phyloP scores from a whole-genome alignment of 2,888 invertebrate species.

The Diabrotica balteata region DNA sequence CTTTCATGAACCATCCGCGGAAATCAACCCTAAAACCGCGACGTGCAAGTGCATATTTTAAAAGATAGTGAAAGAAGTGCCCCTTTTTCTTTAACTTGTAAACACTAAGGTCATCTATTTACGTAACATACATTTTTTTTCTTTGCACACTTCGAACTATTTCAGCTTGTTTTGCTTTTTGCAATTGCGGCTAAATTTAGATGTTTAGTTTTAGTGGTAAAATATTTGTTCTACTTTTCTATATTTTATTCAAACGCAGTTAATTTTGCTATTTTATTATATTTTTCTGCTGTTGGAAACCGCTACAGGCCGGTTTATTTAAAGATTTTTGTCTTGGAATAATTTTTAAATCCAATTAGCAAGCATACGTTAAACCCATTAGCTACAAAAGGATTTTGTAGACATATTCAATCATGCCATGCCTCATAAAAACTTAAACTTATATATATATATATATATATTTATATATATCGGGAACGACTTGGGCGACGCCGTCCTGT shows the following conservation, averaged over 20 bases:
- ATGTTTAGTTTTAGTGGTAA: not conserved
- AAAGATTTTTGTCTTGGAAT: no score
- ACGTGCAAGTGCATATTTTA: slow-evolving; percentile 1
- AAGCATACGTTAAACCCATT: no score
- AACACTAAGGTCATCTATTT: slow-evolving; percentile 16
- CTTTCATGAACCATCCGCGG: slow-evolving; percentile 15
- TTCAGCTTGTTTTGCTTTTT: slow-evolving; percentile 20
- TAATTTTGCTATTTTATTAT: no score
- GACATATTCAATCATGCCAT: no score
- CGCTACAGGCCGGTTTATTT: no score
- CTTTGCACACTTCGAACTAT: slow-evolving; percentile 21
- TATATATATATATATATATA: no score
- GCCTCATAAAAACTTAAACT: no score
- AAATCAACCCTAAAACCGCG: slow-evolving; percentile 16
- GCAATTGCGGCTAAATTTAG: slow-evolving; percentile 17
- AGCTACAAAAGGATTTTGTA: no score
- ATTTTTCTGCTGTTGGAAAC: no score
- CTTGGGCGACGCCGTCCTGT: no score
- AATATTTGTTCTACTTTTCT: slow-evolving; percentile 5
- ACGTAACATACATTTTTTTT: slow-evolving; percentile 18
- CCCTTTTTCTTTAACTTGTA: slow-evolving; percentile 12
- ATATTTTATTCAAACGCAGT: not conserved
- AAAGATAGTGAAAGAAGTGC: slow-evolving; percentile 18
- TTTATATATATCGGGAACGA: no score
- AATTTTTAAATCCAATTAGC: no score